Percentiles rank a stretch among this genome's conserved stretches.
Evolutionary conservation across 1,140 invertebrate genomes (phyloP).

Genomic region (Laodelphax striatellus): DNA sequence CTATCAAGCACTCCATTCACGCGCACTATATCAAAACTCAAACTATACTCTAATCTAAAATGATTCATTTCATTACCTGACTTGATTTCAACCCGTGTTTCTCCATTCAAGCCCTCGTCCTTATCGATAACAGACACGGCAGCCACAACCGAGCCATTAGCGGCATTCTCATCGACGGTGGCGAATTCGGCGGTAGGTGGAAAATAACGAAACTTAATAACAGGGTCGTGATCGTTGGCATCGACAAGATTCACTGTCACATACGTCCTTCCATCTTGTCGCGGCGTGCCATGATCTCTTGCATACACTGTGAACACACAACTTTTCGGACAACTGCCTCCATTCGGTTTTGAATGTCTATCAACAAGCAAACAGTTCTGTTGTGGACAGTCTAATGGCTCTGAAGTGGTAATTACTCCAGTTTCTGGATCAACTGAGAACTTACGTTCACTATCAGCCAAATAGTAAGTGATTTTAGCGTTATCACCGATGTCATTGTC

Average conservation of each 20-base stretch:
- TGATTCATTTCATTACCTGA: conserved; percentile 84
- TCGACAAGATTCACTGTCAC: conserved; percentile 88
- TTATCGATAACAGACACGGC: conserved; percentile 84
- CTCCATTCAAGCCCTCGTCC: conserved; percentile 82
- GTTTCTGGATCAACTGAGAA: conserved; percentile 82
- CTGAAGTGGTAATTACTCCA: conserved; percentile 70
- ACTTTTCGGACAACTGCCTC: conserved; percentile 63
- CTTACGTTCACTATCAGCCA: conserved; percentile 71
- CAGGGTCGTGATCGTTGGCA: conserved; percentile 79
- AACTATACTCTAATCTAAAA: conserved; percentile 73
- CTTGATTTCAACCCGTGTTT: conserved; percentile 70
- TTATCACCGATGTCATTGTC: conserved; percentile 89
- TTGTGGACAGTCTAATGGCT: conserved; percentile 64
- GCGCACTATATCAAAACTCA: conserved; percentile 78
- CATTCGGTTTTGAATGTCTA: conserved; percentile 29
- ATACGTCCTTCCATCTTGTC: conserved; percentile 85
- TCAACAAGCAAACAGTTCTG: conserved; percentile 37
- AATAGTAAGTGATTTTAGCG: conserved; percentile 80
- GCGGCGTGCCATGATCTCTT: conserved; percentile 77
- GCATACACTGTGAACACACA: conserved; percentile 92
- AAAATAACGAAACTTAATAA: conserved; percentile 82
- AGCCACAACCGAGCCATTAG: conserved; percentile 79
- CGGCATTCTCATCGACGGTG: conserved; percentile 87
- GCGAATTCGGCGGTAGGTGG: conserved; percentile 69
- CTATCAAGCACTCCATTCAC: conserved; percentile 85